Base-by-base conservation (phyloP, 2,797 vertebrate genomes). In the Leucoraja ocellata region DNA sequence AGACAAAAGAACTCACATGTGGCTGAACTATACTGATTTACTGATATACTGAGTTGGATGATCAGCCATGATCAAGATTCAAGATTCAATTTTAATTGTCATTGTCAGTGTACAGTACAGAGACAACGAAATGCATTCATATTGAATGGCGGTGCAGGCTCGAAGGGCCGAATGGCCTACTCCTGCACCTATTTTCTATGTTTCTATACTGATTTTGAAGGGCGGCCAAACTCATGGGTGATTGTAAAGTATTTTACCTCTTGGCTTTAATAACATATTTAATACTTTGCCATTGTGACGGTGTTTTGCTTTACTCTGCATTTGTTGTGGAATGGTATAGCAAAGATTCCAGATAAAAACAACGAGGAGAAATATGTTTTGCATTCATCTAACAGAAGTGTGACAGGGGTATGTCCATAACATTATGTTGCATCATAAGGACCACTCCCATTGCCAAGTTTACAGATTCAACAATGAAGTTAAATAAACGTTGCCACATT, bases 371-470 rank as follows among this genome's bases (percentile, higher is more conserved):
- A 94, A 94, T 39, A 63, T 94, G 95, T 94, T 94, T 95, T 95
- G 94, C 93, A 79, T 78, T 91, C 90, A 92, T 93, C 32, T 65
- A 91, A 32, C 86, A 93, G 54, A 79, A 79, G 73, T 91, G 74
- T 91, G 86, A 91, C 93, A 93, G 68, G 79, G 76, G 32, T 78
- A 63, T n/a, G 95, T 39, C 93, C 91, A 65, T 93, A 94, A 95
- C 93, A 93, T 94, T 93, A 94, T 74, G 95, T 93, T 93, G 2
- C 0, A 13, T 11, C 90, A 77, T 39, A 93, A 93, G 93, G 88
- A 94, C 95, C 95, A 97, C 97, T 96, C 96, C 96, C 95, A 95
- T 94, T 95, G 97, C 96, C 96, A 96, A 96, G 96, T 97, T 97
- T 97, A 97, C 96, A 96, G 95, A 95, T 96, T 95, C 95, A 94